phyloP scores from a whole-genome alignment of 2,113 vertebrate species.

The Macquaria ambigua region DNA sequence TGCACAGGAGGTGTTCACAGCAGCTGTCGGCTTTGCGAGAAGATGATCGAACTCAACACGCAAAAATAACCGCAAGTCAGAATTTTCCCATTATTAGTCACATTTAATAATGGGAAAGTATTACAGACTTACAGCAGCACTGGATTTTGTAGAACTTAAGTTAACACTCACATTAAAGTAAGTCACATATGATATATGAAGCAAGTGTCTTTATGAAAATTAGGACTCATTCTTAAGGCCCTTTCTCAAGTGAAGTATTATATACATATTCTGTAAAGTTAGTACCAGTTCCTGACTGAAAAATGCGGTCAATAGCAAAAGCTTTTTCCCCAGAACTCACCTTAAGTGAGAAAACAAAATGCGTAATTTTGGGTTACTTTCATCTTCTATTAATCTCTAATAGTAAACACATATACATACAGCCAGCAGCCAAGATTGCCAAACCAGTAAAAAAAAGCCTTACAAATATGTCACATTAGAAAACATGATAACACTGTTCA shows the following conservation, averaged over 20 bases:
- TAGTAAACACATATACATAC: neutral
- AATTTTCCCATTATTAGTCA: conserved; percentile 29
- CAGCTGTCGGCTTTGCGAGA: neutral
- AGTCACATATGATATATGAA: conserved; percentile 1
- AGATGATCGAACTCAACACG: conserved; percentile 3
- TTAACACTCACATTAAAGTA: neutral
- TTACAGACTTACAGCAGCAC: neutral
- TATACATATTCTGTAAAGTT: neutral
- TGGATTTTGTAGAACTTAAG: conserved; percentile 1
- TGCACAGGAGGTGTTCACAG: neutral
- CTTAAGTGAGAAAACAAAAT: neutral
- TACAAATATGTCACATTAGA: neutral
- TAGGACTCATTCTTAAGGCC: neutral
- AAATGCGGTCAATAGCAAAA: neutral
- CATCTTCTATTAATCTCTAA: neutral
- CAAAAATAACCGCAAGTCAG: conserved; percentile 1
- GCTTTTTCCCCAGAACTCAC: neutral
- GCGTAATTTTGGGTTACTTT: neutral
- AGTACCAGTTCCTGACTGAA: neutral
- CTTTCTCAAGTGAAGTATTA: neutral
- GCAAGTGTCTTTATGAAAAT: neutral
- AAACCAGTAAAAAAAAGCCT: neutral
- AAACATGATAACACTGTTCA: neutral
- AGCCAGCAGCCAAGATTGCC: neutral
- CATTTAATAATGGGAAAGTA: too few species aligned